These are phyloP conservation scores for Corythornis cristatus DNA, from an alignment of 2,113 vertebrate genomes.

Conservation along the genomic window DNA sequence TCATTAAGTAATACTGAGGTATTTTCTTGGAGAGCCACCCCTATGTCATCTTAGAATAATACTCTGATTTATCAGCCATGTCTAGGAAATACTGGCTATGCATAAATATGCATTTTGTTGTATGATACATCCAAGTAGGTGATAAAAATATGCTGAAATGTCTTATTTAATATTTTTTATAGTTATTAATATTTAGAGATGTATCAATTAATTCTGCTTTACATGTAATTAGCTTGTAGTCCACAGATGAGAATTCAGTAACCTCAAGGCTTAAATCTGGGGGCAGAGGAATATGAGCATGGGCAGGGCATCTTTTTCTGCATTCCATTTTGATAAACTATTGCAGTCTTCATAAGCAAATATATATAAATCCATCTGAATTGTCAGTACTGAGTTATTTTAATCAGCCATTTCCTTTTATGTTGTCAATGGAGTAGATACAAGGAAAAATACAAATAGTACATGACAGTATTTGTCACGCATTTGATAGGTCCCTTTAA, in stretches of 20 bases:
- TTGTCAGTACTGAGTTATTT: background rate
- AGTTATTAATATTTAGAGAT: background rate
- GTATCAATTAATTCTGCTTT: background rate
- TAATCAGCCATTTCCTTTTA: background rate
- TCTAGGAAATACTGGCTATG: background rate
- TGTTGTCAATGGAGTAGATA: rapidly evolving
- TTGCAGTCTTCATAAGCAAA: background rate
- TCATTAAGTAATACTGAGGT: background rate
- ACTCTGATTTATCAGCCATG: background rate
- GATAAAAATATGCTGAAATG: background rate
- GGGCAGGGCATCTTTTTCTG: background rate
- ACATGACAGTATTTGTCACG: background rate
- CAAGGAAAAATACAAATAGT: background rate
- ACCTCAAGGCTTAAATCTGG: background rate
- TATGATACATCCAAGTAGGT: background rate
- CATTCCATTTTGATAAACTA: background rate
- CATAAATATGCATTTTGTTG: background rate
- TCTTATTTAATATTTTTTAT: background rate
- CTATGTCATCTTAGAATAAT: background rate
- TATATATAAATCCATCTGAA: background rate
- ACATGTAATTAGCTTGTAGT: background rate
- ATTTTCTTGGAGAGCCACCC: background rate
- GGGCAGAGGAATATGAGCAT: background rate
- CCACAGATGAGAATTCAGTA: background rate
- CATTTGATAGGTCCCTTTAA: constrained; percentile 23